A percentile compares a stretch with the other conserved stretches of the same genome.
Evolutionary conservation across 1,140 invertebrate genomes (phyloP).

Genomic region (Cephus cinctus): DNA sequence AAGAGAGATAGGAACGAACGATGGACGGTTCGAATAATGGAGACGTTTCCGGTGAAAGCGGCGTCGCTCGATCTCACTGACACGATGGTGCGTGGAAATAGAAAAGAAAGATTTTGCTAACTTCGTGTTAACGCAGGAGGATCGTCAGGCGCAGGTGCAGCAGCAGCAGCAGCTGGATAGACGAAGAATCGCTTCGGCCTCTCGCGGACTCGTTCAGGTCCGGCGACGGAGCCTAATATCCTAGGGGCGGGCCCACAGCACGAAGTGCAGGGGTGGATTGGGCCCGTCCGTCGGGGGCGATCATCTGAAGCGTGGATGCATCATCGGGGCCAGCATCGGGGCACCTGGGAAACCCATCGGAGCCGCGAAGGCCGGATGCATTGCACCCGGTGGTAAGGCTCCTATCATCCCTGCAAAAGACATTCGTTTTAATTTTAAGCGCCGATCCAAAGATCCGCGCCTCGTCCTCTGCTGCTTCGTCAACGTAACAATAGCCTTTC

Average conservation of each 20-base stretch:
- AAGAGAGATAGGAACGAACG: background rate
- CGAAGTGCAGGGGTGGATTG: slow-evolving; percentile 53
- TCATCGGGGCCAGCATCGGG: slow-evolving; percentile 66
- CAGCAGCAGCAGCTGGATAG: background rate
- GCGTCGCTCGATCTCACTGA: no score
- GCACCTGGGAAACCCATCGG: slow-evolving; percentile 64
- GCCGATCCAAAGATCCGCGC: no score
- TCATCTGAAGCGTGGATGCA: slow-evolving; percentile 80
- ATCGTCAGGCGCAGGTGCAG: slow-evolving; percentile 22
- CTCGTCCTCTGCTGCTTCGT: no score
- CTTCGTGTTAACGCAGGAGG: slow-evolving; percentile 38
- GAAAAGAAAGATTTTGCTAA: slow-evolving; percentile 46
- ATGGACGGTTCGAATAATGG: no score
- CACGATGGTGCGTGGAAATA: no score
- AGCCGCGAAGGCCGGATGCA: slow-evolving; percentile 64
- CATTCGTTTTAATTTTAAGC: no score
- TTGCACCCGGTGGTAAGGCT: slow-evolving; percentile 64
- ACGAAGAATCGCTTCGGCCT: slow-evolving; percentile 2
- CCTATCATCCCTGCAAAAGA: slow-evolving; percentile 66
- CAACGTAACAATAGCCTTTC: no score
- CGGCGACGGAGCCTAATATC: slow-evolving; percentile 31
- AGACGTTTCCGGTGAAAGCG: no score
- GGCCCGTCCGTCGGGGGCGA: slow-evolving; percentile 59
- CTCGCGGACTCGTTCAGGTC: slow-evolving; percentile 10
- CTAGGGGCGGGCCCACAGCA: slow-evolving; percentile 56